phyloP scores from a whole-genome alignment of 1,140 invertebrate genomes.

The Philotrypesis tridentata region DNA sequence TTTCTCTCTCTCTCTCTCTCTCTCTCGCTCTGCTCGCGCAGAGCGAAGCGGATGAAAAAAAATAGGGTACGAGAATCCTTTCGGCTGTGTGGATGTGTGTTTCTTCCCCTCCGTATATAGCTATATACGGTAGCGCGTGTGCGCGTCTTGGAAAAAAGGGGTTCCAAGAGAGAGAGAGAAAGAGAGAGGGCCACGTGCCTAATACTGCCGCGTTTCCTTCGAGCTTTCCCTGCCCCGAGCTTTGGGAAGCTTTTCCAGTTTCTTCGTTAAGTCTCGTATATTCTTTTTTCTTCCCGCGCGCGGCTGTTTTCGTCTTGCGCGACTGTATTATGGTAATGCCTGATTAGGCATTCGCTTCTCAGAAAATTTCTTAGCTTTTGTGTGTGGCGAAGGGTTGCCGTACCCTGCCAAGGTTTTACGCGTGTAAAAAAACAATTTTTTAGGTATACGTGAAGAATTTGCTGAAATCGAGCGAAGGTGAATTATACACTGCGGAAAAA shows the following conservation, averaged over 20 bases:
- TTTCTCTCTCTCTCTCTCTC: too few relatives aligned
- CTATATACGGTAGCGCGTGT: not conserved
- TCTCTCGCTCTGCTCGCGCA: too few relatives aligned
- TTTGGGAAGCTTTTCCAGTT: not conserved
- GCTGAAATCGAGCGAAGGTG: too few relatives aligned
- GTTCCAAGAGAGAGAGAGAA: too few relatives aligned
- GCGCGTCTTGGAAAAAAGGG: conserved; percentile 36
- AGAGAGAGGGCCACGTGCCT: not conserved
- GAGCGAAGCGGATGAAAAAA: conserved; percentile 19
- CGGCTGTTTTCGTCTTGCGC: not conserved
- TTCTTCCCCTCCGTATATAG: not conserved
- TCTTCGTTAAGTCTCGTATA: not conserved
- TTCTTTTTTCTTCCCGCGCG: not conserved
- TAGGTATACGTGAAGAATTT: too few relatives aligned
- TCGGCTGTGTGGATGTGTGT: not conserved
- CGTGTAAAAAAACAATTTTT: too few relatives aligned
- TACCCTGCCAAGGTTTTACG: too few relatives aligned
- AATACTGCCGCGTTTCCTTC: not conserved
- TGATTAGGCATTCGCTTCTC: not conserved
- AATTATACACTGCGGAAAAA: too few relatives aligned
- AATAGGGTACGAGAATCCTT: conserved; percentile 50
- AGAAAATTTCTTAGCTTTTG: not conserved
- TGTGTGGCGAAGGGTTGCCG: too few relatives aligned
- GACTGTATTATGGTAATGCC: not conserved
- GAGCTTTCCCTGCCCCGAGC: conserved; percentile 11